Base-by-base conservation (phyloP, 1,140 invertebrate species). In the Leptopilina clavipes region DNA sequence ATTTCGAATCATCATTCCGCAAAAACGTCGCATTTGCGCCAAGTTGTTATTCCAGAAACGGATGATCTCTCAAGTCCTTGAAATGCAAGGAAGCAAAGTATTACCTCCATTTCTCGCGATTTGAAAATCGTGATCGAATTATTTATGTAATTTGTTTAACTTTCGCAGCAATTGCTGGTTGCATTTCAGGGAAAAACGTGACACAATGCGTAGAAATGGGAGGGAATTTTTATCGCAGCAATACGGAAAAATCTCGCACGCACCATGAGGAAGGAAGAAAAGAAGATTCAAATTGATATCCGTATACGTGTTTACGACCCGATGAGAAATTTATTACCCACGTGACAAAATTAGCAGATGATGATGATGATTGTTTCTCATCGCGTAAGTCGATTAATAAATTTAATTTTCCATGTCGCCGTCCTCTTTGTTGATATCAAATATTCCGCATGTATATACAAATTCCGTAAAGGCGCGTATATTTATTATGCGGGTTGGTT, bases 121-220 rank as follows among this genome's bases (percentile, higher is more conserved):
- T n/a, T n/a, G n/a, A n/a, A n/a, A 7, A 65, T 18, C 25, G 22
- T n/a, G 25, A 65, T 65, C 25, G 59, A 14, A 6, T 40, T 31
- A 65, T 65, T 65, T 65, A 65, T 65, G 59, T 65, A 65, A 65
- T 65, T 14, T 65, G 10, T 14, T 65, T 65, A 7, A 59, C 25
- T 59, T 59, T 59, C 19, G 56, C 56, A 6, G 11, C 59, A 19
- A 65, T 18, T 59, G 3, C 56, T 25, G 5, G 19, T 65, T 31
- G 59, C 19, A 37, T 65, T 65, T n/a, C 18, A 59, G 2, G 25
- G 1, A 5, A 31, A 65, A 65, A 31, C 59, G 59, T 65, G 25
- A 25, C 59, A 65, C 1, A 31, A 14, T 8, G 1, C 25, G n/a
- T 22, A 59, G 9, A 59, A n/a, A n/a, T n/a, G n/a, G n/a, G n/a